phyloP scores from a whole-genome alignment of 2,113 vertebrate species.

The Motacilla alba region DNA sequence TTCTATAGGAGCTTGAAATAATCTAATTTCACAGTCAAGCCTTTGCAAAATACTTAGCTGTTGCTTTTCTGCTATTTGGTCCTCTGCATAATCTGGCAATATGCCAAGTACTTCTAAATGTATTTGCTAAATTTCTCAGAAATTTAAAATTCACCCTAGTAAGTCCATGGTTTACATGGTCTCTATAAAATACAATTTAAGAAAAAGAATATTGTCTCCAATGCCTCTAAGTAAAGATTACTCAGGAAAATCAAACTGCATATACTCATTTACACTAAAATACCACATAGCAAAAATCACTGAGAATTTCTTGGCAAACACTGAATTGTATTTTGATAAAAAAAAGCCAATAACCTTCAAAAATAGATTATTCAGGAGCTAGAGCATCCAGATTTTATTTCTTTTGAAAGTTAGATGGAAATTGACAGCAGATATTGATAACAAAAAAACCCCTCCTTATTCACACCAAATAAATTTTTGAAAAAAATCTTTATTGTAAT shows the following conservation, averaged over 20 bases:
- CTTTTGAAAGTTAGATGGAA: background rate
- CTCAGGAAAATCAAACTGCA: background rate
- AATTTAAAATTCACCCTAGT: background rate
- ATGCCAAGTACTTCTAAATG: background rate
- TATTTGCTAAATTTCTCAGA: background rate
- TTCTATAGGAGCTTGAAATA: background rate
- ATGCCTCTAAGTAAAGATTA: background rate
- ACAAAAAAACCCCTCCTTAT: rapidly evolving
- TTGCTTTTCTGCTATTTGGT: background rate
- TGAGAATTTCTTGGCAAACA: background rate
- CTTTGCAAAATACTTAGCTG: background rate
- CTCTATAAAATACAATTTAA: background rate
- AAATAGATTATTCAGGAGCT: background rate
- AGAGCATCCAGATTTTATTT: background rate
- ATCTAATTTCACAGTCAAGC: background rate
- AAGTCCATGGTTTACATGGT: background rate
- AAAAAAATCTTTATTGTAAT: background rate
- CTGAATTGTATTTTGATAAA: background rate
- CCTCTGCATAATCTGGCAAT: background rate
- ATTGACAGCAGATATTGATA: background rate
- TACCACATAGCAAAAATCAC: background rate
- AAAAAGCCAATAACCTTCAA: background rate
- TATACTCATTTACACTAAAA: background rate
- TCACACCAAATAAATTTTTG: background rate
- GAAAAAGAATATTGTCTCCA: background rate